Base-by-base conservation (phyloP, 2,888 invertebrate genomes). In the Adelognathus sp. region DNA sequence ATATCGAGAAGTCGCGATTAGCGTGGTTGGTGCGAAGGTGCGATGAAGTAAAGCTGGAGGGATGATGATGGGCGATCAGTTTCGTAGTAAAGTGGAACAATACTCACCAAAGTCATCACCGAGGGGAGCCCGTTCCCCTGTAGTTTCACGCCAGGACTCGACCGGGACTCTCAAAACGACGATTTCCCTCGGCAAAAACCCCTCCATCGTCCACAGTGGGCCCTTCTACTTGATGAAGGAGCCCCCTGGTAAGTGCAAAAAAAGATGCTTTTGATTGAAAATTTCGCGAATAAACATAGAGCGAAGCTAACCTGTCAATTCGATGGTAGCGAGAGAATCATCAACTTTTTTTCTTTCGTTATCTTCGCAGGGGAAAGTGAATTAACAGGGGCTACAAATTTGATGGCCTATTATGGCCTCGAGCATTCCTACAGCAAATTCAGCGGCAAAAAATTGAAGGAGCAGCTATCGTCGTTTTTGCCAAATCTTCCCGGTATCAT, bases 161-260 rank as follows among this genome's bases (percentile, higher is more conserved):
- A 98, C 98, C 85, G 99, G 98, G 89, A 99, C 98, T 82, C 94
- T 99, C 85, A 98, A 98, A 93, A 98, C 98, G 86, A 99, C 98
- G 86, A 99, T 99, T 93, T 97, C 98, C 82, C 93, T 99, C 84
- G 98, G 98, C 86, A 98, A 98, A 92, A 98, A 98, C 91, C 98
- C 99, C 74, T 97, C 98, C 76, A 98, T 99, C 87, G 97, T 98
- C 92, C 98, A 98, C 92, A 97, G 97, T 93, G 98, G 98, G 89
- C 98, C 98, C 88, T 99, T 99, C 93, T 99, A 99, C 93, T 96
- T 99, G 92, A 97, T 98, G 96, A 98, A 98, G 94, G 98, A 98
- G 93, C 97, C 97, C 89, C 97, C 97, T 93, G 96, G 97, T 97
- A 93, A 89, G 88, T 83, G 11, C 11, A 0, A 6, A 11, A 9